Conservation (phyloP, 2,888 invertebrate genomes). For the Malthinus flaveolus region DNA sequence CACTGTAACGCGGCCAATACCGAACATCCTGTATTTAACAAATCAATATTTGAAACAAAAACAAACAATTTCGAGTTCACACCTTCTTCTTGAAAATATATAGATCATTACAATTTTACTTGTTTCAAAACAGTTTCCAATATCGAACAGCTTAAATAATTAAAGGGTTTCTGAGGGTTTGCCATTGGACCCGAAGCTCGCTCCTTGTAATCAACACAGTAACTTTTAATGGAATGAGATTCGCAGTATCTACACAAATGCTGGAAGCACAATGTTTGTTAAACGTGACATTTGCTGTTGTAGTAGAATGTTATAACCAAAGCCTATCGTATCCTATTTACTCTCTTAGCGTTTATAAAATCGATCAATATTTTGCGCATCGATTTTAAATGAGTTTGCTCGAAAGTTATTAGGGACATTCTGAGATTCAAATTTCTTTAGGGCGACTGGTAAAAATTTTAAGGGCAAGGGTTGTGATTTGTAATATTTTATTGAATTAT, state of each 20-base stretch:
- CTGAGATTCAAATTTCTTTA: no score
- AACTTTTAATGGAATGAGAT: constrained; percentile 21
- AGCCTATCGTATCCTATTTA: background rate
- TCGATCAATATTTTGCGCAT: background rate
- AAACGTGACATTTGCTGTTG: constrained; percentile 20
- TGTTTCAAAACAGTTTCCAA: constrained; percentile 18
- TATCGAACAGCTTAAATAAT: constrained; percentile 23
- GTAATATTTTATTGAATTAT: background rate
- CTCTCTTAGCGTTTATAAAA: constrained; percentile 5
- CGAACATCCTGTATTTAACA: no score
- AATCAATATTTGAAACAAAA: background rate
- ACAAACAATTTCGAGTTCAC: background rate
- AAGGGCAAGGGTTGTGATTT: no score
- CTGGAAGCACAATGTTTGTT: constrained; percentile 21
- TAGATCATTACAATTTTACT: constrained; percentile 9
- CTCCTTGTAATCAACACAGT: constrained; percentile 22
- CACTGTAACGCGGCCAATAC: no score
- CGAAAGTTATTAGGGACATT: no score
- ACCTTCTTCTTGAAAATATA: background rate
- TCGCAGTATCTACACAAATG: constrained; percentile 19
- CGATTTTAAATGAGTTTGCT: no score
- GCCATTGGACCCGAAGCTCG: constrained; percentile 18
- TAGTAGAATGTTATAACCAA: constrained; percentile 10
- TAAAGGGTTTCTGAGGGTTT: constrained; percentile 18
- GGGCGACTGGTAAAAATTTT: no score